These are phyloP conservation scores for Leptoclinus maculatus DNA, from an alignment of 2,797 vertebrate genomes.

Conservation along the genomic window DNA sequence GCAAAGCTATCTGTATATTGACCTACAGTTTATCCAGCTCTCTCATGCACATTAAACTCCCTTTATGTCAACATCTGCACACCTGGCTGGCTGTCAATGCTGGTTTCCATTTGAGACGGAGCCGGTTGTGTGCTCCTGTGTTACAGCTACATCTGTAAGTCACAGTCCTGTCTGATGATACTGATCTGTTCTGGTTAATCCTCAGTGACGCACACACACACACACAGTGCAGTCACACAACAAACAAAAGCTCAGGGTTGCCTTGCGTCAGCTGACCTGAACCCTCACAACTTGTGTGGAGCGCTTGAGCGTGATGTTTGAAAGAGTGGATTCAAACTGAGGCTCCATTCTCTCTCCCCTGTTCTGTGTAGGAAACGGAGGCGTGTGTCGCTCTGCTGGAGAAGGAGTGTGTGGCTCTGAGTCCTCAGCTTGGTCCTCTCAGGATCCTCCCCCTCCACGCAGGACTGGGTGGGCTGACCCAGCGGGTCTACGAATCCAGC, in stretches of 20 bases:
- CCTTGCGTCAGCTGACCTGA: not conserved
- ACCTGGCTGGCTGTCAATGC: slow-evolving; percentile 21
- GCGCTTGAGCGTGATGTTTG: not conserved
- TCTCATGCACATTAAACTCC: slow-evolving; percentile 11
- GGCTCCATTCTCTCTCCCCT: not conserved
- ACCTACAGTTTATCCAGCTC: not conserved
- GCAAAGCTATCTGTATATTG: slow-evolving; percentile 14
- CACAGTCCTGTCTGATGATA: slow-evolving; percentile 7
- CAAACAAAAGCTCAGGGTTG: not conserved
- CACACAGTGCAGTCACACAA: not conserved
- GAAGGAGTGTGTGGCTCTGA: slow-evolving; percentile 82
- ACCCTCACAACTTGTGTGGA: not conserved
- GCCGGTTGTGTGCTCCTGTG: not conserved
- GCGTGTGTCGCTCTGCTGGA: slow-evolving; percentile 84
- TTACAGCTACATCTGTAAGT: not conserved
- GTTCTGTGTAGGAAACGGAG: slow-evolving; percentile 83
- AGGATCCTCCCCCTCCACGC: slow-evolving; percentile 86
- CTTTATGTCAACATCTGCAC: slow-evolving; percentile 70
- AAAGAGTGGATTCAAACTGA: not conserved
- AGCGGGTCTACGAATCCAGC: slow-evolving; percentile 86
- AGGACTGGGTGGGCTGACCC: slow-evolving; percentile 73
- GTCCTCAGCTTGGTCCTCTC: slow-evolving; percentile 82
- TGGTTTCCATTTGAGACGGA: not conserved
- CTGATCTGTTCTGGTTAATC: slow-evolving; percentile 17
- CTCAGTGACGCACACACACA: not conserved